Percentiles rank a stretch among this genome's conserved stretches.
phyloP scores from a whole-genome alignment of 1,140 invertebrate genomes.

The Phocides pigmalion region DNA sequence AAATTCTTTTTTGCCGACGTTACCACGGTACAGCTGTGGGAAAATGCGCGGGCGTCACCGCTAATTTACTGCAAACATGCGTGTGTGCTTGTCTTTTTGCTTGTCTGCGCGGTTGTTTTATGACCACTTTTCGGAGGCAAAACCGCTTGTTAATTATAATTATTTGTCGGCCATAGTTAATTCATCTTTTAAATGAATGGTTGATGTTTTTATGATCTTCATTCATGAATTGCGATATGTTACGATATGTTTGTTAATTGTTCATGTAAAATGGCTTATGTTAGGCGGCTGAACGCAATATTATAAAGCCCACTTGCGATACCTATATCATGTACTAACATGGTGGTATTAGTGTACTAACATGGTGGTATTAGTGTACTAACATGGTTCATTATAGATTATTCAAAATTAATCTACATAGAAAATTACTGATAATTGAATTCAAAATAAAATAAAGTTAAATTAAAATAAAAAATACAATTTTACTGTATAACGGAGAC shows the following conservation, averaged over 20 bases:
- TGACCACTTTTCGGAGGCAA: conserved; percentile 46
- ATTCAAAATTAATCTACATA: too few species aligned
- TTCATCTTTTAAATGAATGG: conserved; percentile 27
- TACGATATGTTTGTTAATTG: background rate
- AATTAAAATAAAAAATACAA: too few species aligned
- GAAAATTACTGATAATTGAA: too few species aligned
- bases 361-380: too few species aligned
- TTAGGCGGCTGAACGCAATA: too few species aligned
- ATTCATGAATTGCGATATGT: background rate
- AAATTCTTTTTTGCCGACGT: conserved; percentile 39
- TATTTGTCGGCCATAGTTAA: conserved; percentile 16
- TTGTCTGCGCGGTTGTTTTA: conserved; percentile 40
- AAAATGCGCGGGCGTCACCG: conserved; percentile 67
- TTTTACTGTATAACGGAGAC: too few species aligned
- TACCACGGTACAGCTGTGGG: conserved; percentile 59
- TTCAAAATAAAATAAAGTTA: too few species aligned
- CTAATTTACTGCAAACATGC: conserved; percentile 74
- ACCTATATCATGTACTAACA: too few species aligned
- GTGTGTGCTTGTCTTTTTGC: conserved; percentile 53
- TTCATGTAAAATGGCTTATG: too few species aligned
- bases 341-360: too few species aligned
- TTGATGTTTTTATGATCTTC: background rate
- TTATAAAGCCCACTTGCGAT: too few species aligned
- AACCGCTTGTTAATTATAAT: conserved; percentile 25
- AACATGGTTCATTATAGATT: too few species aligned